Conservation (phyloP, 2,113 vertebrate species). For the Caloenas nicobarica region DNA sequence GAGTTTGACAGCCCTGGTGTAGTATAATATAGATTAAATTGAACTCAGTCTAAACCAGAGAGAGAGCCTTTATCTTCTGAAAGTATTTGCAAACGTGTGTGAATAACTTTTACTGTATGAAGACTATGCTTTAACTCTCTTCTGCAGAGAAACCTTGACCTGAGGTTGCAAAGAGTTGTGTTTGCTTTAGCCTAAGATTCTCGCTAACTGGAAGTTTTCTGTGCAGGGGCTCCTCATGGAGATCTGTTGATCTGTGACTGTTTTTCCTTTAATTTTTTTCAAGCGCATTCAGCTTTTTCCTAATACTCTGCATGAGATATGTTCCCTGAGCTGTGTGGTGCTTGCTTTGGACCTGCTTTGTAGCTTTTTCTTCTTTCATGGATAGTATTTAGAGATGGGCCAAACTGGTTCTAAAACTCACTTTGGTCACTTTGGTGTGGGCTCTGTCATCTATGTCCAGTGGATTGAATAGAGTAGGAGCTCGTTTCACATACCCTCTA, state of each 20-base stretch:
- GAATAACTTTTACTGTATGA: neutral
- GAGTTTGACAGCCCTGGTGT: too few relatives aligned
- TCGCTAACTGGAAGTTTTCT: conserved; percentile 48
- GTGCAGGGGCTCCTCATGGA: conserved; percentile 41
- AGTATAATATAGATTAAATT: neutral
- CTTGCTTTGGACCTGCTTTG: conserved; percentile 50
- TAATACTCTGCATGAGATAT: conserved; percentile 72
- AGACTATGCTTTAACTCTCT: conserved; percentile 16
- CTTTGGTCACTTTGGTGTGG: conserved; percentile 10
- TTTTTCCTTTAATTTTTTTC: conserved; percentile 62
- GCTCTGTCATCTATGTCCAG: neutral
- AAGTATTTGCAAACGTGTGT: neutral
- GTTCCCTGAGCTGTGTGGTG: conserved; percentile 47
- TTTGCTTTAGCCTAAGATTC: conserved; percentile 30
- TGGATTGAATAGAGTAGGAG: neutral
- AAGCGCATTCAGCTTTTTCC: conserved; percentile 54
- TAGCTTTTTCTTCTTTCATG: neutral
- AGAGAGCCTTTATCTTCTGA: neutral
- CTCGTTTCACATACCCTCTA: neutral
- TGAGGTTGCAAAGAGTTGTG: conserved; percentile 10
- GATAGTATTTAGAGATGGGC: conserved; percentile 42
- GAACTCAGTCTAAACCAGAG: neutral
- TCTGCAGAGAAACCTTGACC: conserved; percentile 30
- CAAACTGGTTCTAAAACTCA: conserved; percentile 22
- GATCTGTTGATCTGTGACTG: conserved; percentile 61